A percentile compares a stretch with the other conserved stretches of the same genome.
Evolutionary conservation across 2,797 vertebrate genomes (phyloP).

Genomic region (Gobionotothen gibberifrons): DNA sequence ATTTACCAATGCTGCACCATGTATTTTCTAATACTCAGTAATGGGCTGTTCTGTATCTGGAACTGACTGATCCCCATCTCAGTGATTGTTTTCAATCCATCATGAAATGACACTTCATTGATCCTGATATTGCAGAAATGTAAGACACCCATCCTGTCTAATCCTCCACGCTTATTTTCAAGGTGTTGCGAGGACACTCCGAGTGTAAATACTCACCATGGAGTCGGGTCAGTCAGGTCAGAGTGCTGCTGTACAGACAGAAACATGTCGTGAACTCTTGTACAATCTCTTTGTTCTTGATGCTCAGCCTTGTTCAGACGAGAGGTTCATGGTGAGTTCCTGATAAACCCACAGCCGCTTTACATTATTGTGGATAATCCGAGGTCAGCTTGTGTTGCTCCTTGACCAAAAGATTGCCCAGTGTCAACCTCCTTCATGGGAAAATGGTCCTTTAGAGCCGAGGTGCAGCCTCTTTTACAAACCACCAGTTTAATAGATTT

Average conservation of each 20-base stretch:
- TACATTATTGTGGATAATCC: constrained; percentile 64
- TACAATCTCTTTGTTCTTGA: constrained; percentile 42
- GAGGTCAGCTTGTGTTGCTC: constrained; percentile 58
- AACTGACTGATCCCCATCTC: constrained; percentile 2
- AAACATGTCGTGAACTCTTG: constrained; percentile 51
- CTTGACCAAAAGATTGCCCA: constrained; percentile 46
- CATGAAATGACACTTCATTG: constrained; percentile 21
- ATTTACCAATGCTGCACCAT: constrained; percentile 7
- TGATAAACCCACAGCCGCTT: constrained; percentile 67
- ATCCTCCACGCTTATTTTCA: constrained; percentile 18
- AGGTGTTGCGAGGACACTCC: constrained; percentile 33
- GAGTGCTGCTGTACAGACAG: constrained; percentile 39
- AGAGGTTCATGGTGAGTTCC: constrained; percentile 59
- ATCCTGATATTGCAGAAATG: constrained; percentile 32
- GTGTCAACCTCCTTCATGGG: constrained; percentile 47
- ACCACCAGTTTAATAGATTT: constrained; percentile 30
- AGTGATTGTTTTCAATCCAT: constrained; percentile 11
- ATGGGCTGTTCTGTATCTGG: neutral
- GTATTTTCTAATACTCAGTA: neutral
- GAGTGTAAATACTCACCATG: constrained; percentile 36
- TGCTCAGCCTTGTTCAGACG: constrained; percentile 39
- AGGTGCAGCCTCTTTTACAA: constrained; percentile 26
- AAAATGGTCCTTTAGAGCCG: constrained; percentile 32
- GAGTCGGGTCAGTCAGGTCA: constrained; percentile 31
- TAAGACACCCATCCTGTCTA: constrained; percentile 23